Base-by-base conservation (phyloP, 2,888 invertebrate species). In the Smittia aterrima region DNA sequence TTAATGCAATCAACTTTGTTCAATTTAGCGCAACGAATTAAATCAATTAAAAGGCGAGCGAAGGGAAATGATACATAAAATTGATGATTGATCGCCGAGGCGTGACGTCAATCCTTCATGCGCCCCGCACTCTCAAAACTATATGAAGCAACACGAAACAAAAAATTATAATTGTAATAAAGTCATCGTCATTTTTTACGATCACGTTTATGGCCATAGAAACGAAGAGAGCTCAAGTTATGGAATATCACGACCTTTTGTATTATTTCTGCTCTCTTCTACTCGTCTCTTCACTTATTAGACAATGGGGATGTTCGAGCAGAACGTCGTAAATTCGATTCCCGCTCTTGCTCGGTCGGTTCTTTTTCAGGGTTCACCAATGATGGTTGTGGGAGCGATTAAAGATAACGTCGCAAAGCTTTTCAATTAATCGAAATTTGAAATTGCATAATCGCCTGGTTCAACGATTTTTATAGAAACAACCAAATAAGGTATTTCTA, bases 81-180 rank as follows among this genome's bases (percentile, higher is more conserved):
- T 32, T 32, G 32, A 32, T 32, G 32, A 32, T 32, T 32, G 32
- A 32, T 32, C 9, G 9, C 32, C 4, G 32, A 32, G 32, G 47
- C 16, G 47, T n/a, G 11, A 47, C 47, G 47, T 47, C 16, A 47
- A n/a, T 47, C n/a, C 11, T n/a, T 11, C 58, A 58, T 58, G 9
- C 18, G 20, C 58, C 18, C 20, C n/a, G 9, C 58, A 58, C 9
- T 18, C 18, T 22, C 18, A n/a, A n/a, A n/a, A n/a, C 9, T 18
- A 58, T 40, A 20, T 38, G 38, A 62, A 41, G 38, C 24, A 40
- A 38, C 6, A 38, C 18, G 38, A 62, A 32, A 58, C 20, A 72
- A 72, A 72, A 62, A 72, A 72, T 72, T 58, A 58, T 72, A 72
- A 72, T 72, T 72, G 72, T 72, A 72, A 72, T 72, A 72, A 72